A percentile compares a stretch with the other conserved stretches of the same genome.
Evolutionary conservation across 1,140 invertebrate species (phyloP).

Genomic region (Macrosteles quadrilineatus): DNA sequence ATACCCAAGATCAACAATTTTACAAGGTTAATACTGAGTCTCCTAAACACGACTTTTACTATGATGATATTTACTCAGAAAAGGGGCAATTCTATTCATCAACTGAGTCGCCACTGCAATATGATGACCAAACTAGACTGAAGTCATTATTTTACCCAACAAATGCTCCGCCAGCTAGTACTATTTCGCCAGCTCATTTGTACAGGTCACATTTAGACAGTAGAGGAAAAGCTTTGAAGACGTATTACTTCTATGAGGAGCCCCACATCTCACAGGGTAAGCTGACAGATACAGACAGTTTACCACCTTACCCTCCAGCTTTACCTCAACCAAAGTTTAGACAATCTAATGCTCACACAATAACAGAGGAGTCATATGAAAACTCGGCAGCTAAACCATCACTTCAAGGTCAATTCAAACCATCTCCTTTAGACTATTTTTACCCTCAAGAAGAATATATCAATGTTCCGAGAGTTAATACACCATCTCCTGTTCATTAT

Average conservation of each 20-base stretch:
- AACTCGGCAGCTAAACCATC: conserved; percentile 25
- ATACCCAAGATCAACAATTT: conserved; percentile 17
- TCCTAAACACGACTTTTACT: conserved; percentile 17
- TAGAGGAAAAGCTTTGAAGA: conserved; percentile 36
- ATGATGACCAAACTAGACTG: conserved; percentile 6
- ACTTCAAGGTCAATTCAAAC: conserved; percentile 11
- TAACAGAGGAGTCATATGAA: conserved; percentile 19
- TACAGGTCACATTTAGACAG: not conserved
- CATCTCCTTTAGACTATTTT: conserved; percentile 28
- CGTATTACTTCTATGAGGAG: conserved; percentile 47
- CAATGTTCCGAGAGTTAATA: not conserved
- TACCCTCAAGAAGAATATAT: conserved; percentile 6
- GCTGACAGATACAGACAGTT: conserved; percentile 26
- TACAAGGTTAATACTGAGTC: not conserved
- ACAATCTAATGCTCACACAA: conserved; percentile 28
- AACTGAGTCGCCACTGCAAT: not conserved
- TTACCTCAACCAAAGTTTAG: conserved; percentile 3
- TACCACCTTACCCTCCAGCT: conserved; percentile 11
- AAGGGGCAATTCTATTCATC: conserved; percentile 22
- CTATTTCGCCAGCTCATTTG: conserved; percentile 15
- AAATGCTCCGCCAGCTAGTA: not conserved
- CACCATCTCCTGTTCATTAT: conserved; percentile 8
- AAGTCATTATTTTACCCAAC: conserved; percentile 19
- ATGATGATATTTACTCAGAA: conserved; percentile 13
- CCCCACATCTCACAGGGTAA: conserved; percentile 37